Percentiles rank a stretch among this genome's conserved stretches.
phyloP scores from a whole-genome alignment of 1,140 invertebrate genomes.

The Diorhabda elongata region DNA sequence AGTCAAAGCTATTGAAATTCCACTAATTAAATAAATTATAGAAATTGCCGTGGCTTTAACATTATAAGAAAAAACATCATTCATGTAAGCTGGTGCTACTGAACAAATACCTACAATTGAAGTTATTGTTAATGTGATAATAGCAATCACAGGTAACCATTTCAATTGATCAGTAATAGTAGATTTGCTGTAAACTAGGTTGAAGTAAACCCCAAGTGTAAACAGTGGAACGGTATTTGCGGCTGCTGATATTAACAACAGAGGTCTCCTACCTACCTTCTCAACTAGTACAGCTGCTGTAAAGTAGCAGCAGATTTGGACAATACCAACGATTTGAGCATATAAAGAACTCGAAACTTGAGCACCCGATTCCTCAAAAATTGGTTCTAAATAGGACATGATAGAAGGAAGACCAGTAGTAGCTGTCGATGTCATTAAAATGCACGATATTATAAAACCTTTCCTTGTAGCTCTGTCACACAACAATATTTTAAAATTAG shows the following conservation, averaged over 20 bases:
- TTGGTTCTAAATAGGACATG: slow-evolving; percentile 71
- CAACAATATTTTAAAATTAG: slow-evolving; percentile 21
- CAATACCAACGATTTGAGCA: slow-evolving; percentile 72
- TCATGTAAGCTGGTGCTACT: slow-evolving; percentile 78
- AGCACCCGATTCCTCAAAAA: slow-evolving; percentile 64
- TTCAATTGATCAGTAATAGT: slow-evolving; percentile 27
- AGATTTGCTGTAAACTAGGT: slow-evolving; percentile 32
- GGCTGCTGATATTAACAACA: slow-evolving; percentile 65
- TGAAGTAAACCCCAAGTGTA: slow-evolving; percentile 39
- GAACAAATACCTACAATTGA: slow-evolving; percentile 65
- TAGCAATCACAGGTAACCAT: slow-evolving; percentile 38
- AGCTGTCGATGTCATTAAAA: slow-evolving; percentile 83
- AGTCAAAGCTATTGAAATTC: background rate
- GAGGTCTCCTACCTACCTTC: slow-evolving; percentile 63
- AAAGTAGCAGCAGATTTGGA: slow-evolving; percentile 71
- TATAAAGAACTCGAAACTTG: slow-evolving; percentile 52
- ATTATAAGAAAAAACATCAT: slow-evolving; percentile 73
- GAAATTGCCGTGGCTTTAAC: slow-evolving; percentile 71
- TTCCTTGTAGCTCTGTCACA: slow-evolving; percentile 53
- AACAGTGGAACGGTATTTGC: slow-evolving; percentile 51
- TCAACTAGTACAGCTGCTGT: slow-evolving; percentile 70
- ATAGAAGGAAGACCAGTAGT: slow-evolving; percentile 81
- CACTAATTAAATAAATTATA: slow-evolving; percentile 54
- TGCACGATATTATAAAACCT: slow-evolving; percentile 67
- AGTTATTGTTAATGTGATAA: slow-evolving; percentile 36